Percentiles rank a stretch among this genome's conserved stretches.
phyloP scores from a whole-genome alignment of 2,113 vertebrate genomes.

The Rana temporaria region DNA sequence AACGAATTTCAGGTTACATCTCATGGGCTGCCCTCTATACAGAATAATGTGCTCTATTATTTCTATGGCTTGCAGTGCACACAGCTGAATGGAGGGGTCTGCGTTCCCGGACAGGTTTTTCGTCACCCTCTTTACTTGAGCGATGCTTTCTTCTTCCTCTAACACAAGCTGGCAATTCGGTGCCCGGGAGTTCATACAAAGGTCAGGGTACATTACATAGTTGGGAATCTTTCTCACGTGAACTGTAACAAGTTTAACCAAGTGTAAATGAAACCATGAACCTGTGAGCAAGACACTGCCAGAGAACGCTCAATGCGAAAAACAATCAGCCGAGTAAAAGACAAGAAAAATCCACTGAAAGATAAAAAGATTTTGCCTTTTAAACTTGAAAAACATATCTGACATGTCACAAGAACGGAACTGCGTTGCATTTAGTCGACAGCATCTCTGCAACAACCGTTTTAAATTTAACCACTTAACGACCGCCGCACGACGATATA shows the following conservation, averaged over 20 bases:
- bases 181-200: not conserved
- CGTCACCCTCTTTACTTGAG: not conserved
- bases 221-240: not conserved
- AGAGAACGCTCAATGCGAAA: not conserved
- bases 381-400: too few species aligned
- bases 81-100: not conserved
- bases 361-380: too few species aligned
- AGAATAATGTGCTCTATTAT: not conserved
- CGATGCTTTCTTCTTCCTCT: not conserved
- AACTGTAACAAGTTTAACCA: not conserved
- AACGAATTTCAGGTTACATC: too few species aligned
- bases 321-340: not conserved
- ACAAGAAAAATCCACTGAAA: too few species aligned
- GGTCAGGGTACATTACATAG: conserved; percentile 8
- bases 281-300: not conserved
- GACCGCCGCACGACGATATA: too few species aligned
- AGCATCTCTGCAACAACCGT: too few species aligned
- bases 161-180: not conserved
- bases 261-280: conserved; percentile 6
- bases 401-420: too few species aligned
- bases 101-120: not conserved
- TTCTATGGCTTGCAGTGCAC: not conserved
- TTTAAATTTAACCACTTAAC: too few species aligned
- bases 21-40: not conserved
- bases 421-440: too few species aligned